Percentiles rank a stretch among this genome's conserved stretches.
Conservation (phyloP, 2,888 invertebrate species). For the Cephus spinipes region DNA sequence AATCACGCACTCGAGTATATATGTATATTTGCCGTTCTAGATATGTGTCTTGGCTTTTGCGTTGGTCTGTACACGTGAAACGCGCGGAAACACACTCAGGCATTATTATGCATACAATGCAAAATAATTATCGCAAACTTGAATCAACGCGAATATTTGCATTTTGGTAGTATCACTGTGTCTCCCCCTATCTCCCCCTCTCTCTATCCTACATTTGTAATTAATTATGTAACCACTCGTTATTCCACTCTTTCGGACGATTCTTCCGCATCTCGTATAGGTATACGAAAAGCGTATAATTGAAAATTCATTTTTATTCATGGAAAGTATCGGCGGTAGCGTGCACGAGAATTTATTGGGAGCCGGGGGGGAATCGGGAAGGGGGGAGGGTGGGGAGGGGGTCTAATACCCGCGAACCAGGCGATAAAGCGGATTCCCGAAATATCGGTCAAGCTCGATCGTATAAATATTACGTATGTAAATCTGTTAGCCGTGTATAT, state of each 20-base stretch:
- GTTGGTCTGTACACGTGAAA: constrained; percentile 26
- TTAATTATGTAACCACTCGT: neutral
- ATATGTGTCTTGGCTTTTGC: constrained; percentile 19
- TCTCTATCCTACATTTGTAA: neutral
- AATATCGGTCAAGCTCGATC: neutral
- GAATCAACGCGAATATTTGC: constrained; percentile 40
- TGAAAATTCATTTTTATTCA: neutral
- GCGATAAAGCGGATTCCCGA: neutral
- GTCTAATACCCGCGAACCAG: neutral
- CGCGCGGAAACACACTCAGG: constrained; percentile 29
- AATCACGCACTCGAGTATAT: constrained; percentile 53
- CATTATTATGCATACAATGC: constrained; percentile 53
- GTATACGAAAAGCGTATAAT: neutral
- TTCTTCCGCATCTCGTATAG: neutral
- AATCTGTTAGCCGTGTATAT: neutral
- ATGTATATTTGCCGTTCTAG: neutral
- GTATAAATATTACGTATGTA: neutral
- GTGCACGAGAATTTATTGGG: neutral
- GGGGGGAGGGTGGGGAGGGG: too few species aligned
- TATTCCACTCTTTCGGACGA: neutral
- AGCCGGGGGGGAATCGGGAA: too few species aligned
- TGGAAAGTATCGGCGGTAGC: neutral
- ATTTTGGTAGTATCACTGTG: constrained; percentile 20
- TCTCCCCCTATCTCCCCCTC: neutral
- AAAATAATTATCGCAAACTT: constrained; percentile 50